Base-by-base conservation (phyloP, 2,888 invertebrate species). In the Timandra comae region DNA sequence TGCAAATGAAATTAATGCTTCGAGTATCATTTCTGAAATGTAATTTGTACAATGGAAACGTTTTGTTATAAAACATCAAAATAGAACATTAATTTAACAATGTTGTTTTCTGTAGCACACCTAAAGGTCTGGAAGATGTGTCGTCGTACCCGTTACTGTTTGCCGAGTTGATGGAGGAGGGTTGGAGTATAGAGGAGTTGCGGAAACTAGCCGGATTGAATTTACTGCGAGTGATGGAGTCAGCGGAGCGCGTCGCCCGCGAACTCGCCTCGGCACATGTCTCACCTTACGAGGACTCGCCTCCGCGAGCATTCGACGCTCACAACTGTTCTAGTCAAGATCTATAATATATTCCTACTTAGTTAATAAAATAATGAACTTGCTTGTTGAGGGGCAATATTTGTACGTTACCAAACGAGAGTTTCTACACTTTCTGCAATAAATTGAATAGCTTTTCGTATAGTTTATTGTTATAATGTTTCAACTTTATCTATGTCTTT, bases 61-160 rank as follows among this genome's bases (percentile, higher is more conserved):
- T n/a, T n/a, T n/a, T n/a, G n/a, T n/a, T n/a, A n/a, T n/a, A n/a
- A n/a, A n/a, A n/a, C n/a, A n/a, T n/a, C n/a, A n/a, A n/a, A n/a
- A n/a, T n/a, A n/a, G n/a, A n/a, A n/a, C n/a, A n/a, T n/a, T n/a
- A n/a, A n/a, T n/a, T n/a, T n/a, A n/a, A n/a, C n/a, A n/a, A n/a
- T n/a, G n/a, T n/a, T n/a, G n/a, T n/a, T n/a, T n/a, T n/a, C n/a
- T n/a, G n/a, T 75, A 94, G 94, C 68, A 93, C 93, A 27, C 94
- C 94, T 7, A 90, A 91, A 72, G 95, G 94, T 12, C 79, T 95
- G 32, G 92, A 94, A 74, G 93, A 93, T 63, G 93, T 93, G 2
- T 92, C 93, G 11, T 90, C 91, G 4, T 94, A 93, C 69, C 93
- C 94, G 1, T 87, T 91, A 6, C 82, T 94, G 13, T 93, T 94